phyloP scores from a whole-genome alignment of 2,113 vertebrate genomes.

The Galeopterus variegatus region DNA sequence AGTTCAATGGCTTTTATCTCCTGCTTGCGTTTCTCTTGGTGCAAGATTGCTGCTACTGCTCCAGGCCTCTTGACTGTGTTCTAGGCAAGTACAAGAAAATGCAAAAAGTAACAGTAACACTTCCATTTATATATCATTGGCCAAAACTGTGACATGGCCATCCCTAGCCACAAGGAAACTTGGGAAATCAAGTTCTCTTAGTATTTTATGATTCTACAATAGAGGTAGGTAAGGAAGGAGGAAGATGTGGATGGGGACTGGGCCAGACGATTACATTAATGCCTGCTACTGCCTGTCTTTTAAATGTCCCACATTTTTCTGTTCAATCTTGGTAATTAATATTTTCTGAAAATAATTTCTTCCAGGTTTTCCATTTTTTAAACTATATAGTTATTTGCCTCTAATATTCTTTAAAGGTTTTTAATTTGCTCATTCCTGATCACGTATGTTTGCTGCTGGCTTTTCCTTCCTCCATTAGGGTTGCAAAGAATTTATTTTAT shows the following conservation, averaged over 20 bases:
- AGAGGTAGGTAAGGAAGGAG: background rate
- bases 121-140: background rate
- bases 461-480: background rate
- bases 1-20: background rate
- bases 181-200: background rate
- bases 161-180: background rate
- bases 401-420: background rate
- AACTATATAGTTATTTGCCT: background rate
- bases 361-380: background rate
- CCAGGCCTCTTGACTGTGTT: background rate
- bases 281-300: background rate
- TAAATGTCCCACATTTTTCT: background rate
- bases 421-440: background rate
- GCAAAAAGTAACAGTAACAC: background rate
- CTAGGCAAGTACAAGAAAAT: background rate
- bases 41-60: background rate
- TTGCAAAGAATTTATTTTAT: background rate
- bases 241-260: background rate
- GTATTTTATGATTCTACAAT: background rate
- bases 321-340: background rate
- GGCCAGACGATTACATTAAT: background rate
- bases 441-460: background rate
- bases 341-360: slow-evolving; percentile 3
- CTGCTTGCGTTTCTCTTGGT: background rate
- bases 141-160: background rate